A percentile compares a stretch with the other conserved stretches of the same genome.
Conservation (phyloP, 2,797 vertebrate genomes). For the Melanitta fusca region DNA sequence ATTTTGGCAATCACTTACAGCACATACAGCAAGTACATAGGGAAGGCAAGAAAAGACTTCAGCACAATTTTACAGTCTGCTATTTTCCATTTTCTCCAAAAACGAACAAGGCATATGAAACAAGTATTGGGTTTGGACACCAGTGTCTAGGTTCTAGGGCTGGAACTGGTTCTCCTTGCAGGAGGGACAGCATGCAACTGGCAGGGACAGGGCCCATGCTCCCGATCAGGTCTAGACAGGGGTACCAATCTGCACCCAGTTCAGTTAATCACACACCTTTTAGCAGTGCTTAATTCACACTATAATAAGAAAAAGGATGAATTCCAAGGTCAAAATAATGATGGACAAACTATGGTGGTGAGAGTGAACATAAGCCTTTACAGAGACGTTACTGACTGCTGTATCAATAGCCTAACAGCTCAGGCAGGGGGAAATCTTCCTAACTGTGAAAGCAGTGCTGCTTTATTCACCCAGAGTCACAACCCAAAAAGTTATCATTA, state of each 20-base stretch:
- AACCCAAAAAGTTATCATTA: neutral
- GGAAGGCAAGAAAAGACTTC: neutral
- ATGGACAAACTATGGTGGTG: neutral
- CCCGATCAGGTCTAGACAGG: neutral
- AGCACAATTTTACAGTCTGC: neutral
- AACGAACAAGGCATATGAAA: neutral
- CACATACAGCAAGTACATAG: neutral
- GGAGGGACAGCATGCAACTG: rapidly evolving
- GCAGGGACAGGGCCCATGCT: neutral
- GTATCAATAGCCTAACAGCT: neutral
- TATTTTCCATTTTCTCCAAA: neutral
- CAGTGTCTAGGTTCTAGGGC: neutral
- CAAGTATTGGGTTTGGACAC: neutral
- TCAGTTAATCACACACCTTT: neutral
- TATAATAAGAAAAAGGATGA: neutral
- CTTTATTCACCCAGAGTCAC: neutral
- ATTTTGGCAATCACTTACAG: neutral
- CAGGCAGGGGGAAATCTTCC: neutral
- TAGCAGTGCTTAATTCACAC: neutral
- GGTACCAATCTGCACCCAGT: neutral
- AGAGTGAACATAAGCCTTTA: neutral
- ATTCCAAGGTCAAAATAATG: neutral
- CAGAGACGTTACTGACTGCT: neutral
- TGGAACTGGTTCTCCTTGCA: neutral
- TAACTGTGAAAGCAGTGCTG: neutral